Evolutionary conservation across 2,113 vertebrate species (phyloP), one percentile per base, ranked within the genome.

Genomic region (Xiphophorus maculatus): DNA sequence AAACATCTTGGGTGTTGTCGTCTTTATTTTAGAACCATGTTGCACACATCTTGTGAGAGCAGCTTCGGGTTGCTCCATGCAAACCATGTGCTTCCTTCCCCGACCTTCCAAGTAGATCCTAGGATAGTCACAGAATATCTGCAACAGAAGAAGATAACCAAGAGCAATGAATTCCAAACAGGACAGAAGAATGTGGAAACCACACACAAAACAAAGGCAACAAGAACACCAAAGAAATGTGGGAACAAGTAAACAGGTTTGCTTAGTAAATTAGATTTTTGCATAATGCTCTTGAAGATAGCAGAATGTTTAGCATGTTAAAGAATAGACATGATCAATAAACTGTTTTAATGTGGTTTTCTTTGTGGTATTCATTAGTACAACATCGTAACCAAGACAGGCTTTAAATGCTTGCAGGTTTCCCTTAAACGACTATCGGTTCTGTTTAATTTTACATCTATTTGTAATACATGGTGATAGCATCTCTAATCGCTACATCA

Each of bases 141-240:
- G 69, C 76, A 81, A 66, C 84, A 85, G 77, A 79, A 27, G 58
- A 71, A 58, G 75, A 80, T 71, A 72, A 68, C 17, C 2, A 58
- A 73, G 72, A 79, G 84, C 75, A 88, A 83, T 71, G 66, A 72
- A 71, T 86, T 88, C 78, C 77, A 69, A 7, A 82, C 71, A 87
- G 77, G 69, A 84, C 70, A 84, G 81, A 75, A 35, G 19, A 74
- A 61, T 64, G 1, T 11, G 73, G 69, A 79, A 75, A 76, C 63
- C 35, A 83, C 33, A 66, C 5, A 27, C 2, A 28, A n/a, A 19
- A 40, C 61, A 81, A 73, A 84, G 51, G 17, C 13, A 19, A 27
- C 61, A 82, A 73, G 83, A 51, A 83, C 35, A 48, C 68, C 66
- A 80, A 80, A 81, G 65, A 79, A 63, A 58, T 79, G 72, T 73